These are phyloP conservation scores for Escarpia spicata DNA, from an alignment of 2,888 invertebrate genomes.

Conservation along the genomic window DNA sequence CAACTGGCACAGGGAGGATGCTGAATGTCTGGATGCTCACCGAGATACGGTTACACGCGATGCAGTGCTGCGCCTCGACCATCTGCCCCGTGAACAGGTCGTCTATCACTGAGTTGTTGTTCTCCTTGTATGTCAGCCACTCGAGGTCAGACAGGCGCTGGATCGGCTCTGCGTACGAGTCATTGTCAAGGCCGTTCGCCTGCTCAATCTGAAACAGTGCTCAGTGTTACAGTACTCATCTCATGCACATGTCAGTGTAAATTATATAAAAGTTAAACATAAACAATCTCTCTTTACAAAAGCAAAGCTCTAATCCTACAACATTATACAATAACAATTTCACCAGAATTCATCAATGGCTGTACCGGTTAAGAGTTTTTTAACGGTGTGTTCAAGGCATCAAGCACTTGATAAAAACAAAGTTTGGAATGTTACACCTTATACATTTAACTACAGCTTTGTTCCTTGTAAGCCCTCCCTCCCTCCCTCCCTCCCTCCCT, in stretches of 20 bases:
- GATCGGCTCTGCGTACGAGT: conserved; percentile 58
- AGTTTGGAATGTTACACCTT: no score
- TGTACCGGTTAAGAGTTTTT: no score
- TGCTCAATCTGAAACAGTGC: conserved; percentile 53
- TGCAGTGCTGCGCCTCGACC: conserved; percentile 58
- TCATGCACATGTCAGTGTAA: background rate
- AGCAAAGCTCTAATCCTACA: no score
- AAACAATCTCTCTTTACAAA: background rate
- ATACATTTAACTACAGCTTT: no score
- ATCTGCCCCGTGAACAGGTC: conserved; percentile 61
- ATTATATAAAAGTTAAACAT: background rate
- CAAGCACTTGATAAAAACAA: no score
- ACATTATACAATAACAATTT: no score
- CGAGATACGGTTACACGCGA: conserved; percentile 54
- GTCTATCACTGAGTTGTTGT: conserved; percentile 57
- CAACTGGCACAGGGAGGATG: conserved; percentile 60
- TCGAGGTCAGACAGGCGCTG: conserved; percentile 62
- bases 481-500: background rate
- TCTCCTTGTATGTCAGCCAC: conserved; percentile 62
- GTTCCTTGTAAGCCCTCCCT: no score
- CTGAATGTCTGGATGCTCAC: conserved; percentile 60
- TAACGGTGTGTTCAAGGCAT: no score
- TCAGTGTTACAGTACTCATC: background rate
- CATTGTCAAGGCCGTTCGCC: conserved; percentile 56
- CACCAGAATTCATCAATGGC: no score